A percentile compares a stretch with the other conserved stretches of the same genome.
Evolutionary conservation across 1,140 invertebrate species (phyloP).

Genomic region (Drosophila fuyamai): DNA sequence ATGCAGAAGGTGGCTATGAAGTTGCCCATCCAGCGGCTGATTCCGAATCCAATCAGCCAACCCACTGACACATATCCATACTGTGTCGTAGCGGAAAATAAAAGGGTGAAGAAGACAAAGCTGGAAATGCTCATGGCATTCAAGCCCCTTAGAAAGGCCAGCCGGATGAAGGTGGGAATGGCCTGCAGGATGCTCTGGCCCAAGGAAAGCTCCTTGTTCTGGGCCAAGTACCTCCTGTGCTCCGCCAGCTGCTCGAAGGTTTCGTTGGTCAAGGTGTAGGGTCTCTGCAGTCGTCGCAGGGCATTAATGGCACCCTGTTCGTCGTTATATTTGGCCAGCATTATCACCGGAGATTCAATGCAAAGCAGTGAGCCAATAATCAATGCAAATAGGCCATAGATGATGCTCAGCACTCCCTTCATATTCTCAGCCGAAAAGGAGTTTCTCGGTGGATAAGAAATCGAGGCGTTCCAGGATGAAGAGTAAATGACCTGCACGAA

Average conservation of each 20-base stretch:
- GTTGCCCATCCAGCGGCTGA: slow-evolving; percentile 34
- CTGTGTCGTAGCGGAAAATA: accelerated
- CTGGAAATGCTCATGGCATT: slow-evolving; percentile 52
- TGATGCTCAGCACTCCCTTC: slow-evolving; percentile 43
- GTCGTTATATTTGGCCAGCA: slow-evolving; percentile 50
- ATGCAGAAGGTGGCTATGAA: slow-evolving; percentile 33
- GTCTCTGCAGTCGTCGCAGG: slow-evolving; percentile 56
- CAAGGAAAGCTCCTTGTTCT: slow-evolving; percentile 49
- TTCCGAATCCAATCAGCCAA: slow-evolving; percentile 26
- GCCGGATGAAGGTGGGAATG: slow-evolving; percentile 28
- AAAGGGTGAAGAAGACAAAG: not conserved
- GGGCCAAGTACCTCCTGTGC: slow-evolving; percentile 60
- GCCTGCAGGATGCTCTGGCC: slow-evolving; percentile 45
- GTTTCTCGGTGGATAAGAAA: not conserved
- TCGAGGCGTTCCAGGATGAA: slow-evolving; percentile 12
- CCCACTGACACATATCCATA: not conserved
- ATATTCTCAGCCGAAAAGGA: slow-evolving; percentile 48
- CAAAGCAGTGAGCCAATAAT: slow-evolving; percentile 33
- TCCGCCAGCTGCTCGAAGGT: slow-evolving; percentile 62
- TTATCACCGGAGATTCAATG: slow-evolving; percentile 65
- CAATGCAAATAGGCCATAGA: slow-evolving; percentile 51
- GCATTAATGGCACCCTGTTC: slow-evolving; percentile 54
- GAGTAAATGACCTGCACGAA: slow-evolving; percentile 55
- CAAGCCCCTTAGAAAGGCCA: slow-evolving; percentile 34
- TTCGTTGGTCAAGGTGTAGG: slow-evolving; percentile 52